phyloP scores from a whole-genome alignment of 2,888 invertebrate genomes.

The Drepanosiphum platanoidis region DNA sequence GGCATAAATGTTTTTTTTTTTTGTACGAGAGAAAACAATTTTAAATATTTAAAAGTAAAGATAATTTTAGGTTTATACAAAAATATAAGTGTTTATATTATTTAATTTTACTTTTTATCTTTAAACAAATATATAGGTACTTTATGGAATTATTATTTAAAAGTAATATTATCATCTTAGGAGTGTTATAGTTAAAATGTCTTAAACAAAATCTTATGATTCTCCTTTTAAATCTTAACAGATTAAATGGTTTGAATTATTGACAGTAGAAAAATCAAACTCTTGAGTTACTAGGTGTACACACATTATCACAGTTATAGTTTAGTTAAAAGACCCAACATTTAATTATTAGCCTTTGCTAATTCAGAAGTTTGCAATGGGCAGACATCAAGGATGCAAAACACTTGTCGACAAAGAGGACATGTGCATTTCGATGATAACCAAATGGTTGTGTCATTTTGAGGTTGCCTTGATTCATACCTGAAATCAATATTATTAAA shows the following conservation, averaged over 20 bases:
- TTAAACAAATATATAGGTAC: too few relatives aligned
- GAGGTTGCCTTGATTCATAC: slow-evolving; percentile 85
- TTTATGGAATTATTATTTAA: too few relatives aligned
- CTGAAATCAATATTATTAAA: slow-evolving; percentile 66
- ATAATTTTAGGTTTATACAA: too few relatives aligned
- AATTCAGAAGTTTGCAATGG: slow-evolving; percentile 66
- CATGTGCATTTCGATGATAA: slow-evolving; percentile 84
- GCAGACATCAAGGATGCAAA: slow-evolving; percentile 87
- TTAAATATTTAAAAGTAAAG: too few relatives aligned
- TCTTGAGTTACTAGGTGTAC: slow-evolving; percentile 10
- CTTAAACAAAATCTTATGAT: neutral
- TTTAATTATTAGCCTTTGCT: neutral
- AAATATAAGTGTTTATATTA: too few relatives aligned
- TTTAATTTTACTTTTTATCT: too few relatives aligned
- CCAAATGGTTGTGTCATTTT: slow-evolving; percentile 79
- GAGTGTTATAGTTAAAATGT: too few relatives aligned
- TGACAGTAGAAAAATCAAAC: neutral
- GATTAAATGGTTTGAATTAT: slow-evolving; percentile 1
- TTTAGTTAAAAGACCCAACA: neutral
- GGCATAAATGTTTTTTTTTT: too few relatives aligned
- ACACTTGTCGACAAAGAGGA: slow-evolving; percentile 85
- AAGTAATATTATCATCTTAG: too few relatives aligned
- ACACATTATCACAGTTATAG: slow-evolving; percentile 48
- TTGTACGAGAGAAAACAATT: too few relatives aligned
- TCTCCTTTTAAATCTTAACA: neutral